These are phyloP conservation scores for Labeo calbasu DNA, from an alignment of 2,797 vertebrate genomes.

Conservation along the genomic window DNA sequence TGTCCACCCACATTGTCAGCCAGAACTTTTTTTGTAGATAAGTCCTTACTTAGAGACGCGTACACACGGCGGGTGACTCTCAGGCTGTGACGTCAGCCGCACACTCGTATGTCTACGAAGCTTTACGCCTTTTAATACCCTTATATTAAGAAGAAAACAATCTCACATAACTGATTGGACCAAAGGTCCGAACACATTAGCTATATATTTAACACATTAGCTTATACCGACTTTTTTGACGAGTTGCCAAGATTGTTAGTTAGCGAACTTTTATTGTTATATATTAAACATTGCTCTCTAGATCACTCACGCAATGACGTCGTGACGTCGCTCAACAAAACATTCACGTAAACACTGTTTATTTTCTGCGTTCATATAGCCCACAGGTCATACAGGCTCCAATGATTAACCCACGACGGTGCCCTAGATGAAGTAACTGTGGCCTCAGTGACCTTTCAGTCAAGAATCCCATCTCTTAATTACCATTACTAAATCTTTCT, in stretches of 20 bases:
- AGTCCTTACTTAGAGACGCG: conserved; percentile 84
- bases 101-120: conserved; percentile 71
- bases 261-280: background rate
- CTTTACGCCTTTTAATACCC: conserved; percentile 79
- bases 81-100: conserved; percentile 80
- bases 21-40: conserved; percentile 80
- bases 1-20: conserved; percentile 93
- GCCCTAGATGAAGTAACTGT: conserved; percentile 64
- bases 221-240: background rate
- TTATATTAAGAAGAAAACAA: conserved; percentile 71
- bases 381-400: conserved; percentile 6
- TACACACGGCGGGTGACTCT: conserved; percentile 86
- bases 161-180: conserved; percentile 58
- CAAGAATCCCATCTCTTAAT: conserved; percentile 77
- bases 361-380: conserved; percentile 2
- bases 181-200: background rate
- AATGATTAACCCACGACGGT: conserved; percentile 11
- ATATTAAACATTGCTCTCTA: background rate
- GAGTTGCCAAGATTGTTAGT: background rate
- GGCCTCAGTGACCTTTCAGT: conserved; percentile 75
- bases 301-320: background rate
- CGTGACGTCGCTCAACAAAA: background rate
- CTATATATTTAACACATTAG: background rate
- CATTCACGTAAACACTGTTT: background rate
- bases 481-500: conserved; percentile 80